phyloP scores from a whole-genome alignment of 1,140 invertebrate genomes.

The Cydia fagiglandana region DNA sequence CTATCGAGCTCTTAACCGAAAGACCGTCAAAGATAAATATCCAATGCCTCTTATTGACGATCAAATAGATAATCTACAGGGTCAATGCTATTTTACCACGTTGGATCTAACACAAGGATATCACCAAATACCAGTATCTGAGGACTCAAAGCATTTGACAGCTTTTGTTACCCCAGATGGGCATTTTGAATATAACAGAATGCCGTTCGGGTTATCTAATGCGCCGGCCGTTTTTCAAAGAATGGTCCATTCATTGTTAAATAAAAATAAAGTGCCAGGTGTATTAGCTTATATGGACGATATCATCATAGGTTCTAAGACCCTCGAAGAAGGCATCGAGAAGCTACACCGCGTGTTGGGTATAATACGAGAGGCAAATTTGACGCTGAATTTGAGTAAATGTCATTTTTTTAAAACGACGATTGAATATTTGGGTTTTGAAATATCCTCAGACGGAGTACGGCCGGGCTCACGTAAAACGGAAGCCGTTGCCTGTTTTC shows the following conservation, averaged over 20 bases:
- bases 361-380: slow-evolving; percentile 7
- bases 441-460: slow-evolving; percentile 41
- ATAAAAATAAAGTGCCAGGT: background rate
- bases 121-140: no score
- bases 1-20: slow-evolving; percentile 31
- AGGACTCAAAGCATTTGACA: no score
- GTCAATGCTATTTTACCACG: slow-evolving; percentile 36
- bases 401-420: slow-evolving; percentile 39
- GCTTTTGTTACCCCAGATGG: no score
- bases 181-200: no score
- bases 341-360: background rate
- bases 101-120: slow-evolving; percentile 23
- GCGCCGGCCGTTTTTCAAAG: no score
- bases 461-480: slow-evolving; percentile 44
- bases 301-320: slow-evolving; percentile 24
- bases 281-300: slow-evolving; percentile 33
- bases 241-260: no score
- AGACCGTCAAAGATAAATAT: slow-evolving; percentile 31
- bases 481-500: slow-evolving; percentile 42
- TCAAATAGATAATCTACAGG: slow-evolving; percentile 17
- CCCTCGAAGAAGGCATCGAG: slow-evolving; percentile 8
- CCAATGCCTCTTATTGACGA: slow-evolving; percentile 35
- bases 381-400: slow-evolving; percentile 32
- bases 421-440: slow-evolving; percentile 41
- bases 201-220: no score